These are phyloP conservation scores for Eueremaeus valkanovi DNA, from an alignment of 2,888 invertebrate genomes.

Conservation along the genomic window DNA sequence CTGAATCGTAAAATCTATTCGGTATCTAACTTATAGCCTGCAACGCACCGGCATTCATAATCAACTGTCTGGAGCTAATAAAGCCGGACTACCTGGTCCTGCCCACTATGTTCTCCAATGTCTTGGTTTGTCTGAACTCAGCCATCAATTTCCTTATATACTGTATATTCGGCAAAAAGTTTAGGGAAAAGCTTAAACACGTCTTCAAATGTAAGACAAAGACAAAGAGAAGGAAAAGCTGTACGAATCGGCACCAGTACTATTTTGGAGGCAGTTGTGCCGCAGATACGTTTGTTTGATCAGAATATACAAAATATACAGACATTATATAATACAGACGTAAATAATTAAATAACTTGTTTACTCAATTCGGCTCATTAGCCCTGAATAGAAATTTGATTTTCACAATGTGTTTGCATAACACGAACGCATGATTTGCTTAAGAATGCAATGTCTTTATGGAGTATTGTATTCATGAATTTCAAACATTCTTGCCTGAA, in stretches of 20 bases:
- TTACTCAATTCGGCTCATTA: no score
- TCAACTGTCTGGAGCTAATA: slow-evolving; percentile 69
- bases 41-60: slow-evolving; percentile 78
- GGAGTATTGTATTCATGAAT: no score
- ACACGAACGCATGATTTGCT: no score
- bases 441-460: no score
- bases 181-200: slow-evolving; percentile 52
- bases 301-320: background rate
- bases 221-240: background rate
- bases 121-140: slow-evolving; percentile 92
- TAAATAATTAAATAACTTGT: no score
- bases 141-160: slow-evolving; percentile 97
- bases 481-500: no score
- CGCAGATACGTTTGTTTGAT: slow-evolving; percentile 30
- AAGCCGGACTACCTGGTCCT: slow-evolving; percentile 59
- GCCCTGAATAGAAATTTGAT: no score
- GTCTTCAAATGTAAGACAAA: slow-evolving; percentile 27
- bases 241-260: slow-evolving; percentile 2
- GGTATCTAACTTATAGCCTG: slow-evolving; percentile 59
- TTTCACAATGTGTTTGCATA: no score
- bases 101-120: slow-evolving; percentile 69
- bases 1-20: background rate
- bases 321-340: background rate
- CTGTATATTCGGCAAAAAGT: slow-evolving; percentile 95
- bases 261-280: slow-evolving; percentile 18